These are phyloP conservation scores for Crematogaster levior DNA, from an alignment of 2,888 invertebrate genomes.

Conservation along the genomic window DNA sequence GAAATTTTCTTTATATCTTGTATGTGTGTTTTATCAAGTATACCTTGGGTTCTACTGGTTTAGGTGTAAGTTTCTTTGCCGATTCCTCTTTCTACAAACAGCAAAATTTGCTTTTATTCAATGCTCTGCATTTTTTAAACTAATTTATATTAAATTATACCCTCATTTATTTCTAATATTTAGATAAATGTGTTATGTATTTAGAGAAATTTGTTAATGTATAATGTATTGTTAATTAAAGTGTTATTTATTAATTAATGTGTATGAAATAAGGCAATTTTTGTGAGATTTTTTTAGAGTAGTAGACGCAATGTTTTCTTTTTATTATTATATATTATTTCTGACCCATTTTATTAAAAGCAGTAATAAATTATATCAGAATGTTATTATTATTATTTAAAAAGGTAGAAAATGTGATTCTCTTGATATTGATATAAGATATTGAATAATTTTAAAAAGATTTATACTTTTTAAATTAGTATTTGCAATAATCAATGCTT, in stretches of 20 bases:
- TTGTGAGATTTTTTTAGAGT: not conserved
- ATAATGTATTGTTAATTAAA: too few species aligned
- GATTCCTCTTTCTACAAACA: conserved; percentile 68
- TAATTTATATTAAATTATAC: not conserved
- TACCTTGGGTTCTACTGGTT: conserved; percentile 36
- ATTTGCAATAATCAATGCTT: not conserved
- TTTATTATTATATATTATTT: conserved; percentile 1
- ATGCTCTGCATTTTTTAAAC: not conserved
- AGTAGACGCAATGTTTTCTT: not conserved
- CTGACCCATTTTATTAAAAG: not conserved
- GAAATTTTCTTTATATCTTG: not conserved
- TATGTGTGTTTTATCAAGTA: conserved; percentile 6
- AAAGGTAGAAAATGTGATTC: not conserved
- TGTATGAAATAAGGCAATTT: not conserved
- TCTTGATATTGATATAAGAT: not conserved
- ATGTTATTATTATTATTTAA: not conserved
- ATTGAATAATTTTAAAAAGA: not conserved
- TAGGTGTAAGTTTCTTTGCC: conserved; percentile 56
- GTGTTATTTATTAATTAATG: not conserved
- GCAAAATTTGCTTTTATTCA: not conserved
- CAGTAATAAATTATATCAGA: not conserved
- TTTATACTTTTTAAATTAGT: not conserved
- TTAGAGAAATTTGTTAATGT: not conserved
- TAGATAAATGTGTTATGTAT: not conserved
- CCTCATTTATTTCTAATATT: not conserved